These are phyloP conservation scores for Penelope pileata DNA, from an alignment of 2,113 vertebrate genomes.

Conservation along the genomic window DNA sequence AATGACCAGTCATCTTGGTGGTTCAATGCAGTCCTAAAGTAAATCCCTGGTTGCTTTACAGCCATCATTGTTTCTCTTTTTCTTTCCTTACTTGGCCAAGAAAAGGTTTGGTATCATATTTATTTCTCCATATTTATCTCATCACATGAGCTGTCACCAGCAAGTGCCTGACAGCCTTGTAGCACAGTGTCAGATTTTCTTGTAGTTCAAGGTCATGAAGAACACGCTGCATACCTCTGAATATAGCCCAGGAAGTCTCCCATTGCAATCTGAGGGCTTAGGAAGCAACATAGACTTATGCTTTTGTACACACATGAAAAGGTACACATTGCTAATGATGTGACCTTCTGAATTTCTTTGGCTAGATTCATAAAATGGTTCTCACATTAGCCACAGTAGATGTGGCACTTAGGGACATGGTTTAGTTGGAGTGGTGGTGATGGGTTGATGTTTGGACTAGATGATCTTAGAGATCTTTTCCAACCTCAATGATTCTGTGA, in stretches of 20 bases:
- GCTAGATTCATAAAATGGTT: background rate
- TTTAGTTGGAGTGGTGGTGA: no score
- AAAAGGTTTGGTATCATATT: background rate
- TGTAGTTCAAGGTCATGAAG: background rate
- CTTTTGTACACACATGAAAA: background rate
- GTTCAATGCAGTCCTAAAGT: background rate
- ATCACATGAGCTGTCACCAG: background rate
- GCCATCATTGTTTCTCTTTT: background rate
- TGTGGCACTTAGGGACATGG: no score
- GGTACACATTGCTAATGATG: background rate
- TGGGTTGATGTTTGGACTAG: no score
- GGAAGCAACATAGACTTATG: background rate
- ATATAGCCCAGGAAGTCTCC: background rate
- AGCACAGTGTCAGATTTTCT: background rate
- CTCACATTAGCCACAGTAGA: background rate
- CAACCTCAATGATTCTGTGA: no score
- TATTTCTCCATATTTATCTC: background rate
- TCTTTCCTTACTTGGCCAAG: background rate
- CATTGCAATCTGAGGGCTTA: background rate
- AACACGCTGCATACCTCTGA: background rate
- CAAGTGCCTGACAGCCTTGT: background rate
- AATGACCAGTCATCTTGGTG: background rate
- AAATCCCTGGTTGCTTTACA: background rate
- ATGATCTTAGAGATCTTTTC: no score
- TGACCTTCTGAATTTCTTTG: background rate